Percentiles rank a stretch among this genome's conserved stretches.
Evolutionary conservation across 2,113 vertebrate genomes (phyloP).

Genomic region (Hiodon tergisus): DNA sequence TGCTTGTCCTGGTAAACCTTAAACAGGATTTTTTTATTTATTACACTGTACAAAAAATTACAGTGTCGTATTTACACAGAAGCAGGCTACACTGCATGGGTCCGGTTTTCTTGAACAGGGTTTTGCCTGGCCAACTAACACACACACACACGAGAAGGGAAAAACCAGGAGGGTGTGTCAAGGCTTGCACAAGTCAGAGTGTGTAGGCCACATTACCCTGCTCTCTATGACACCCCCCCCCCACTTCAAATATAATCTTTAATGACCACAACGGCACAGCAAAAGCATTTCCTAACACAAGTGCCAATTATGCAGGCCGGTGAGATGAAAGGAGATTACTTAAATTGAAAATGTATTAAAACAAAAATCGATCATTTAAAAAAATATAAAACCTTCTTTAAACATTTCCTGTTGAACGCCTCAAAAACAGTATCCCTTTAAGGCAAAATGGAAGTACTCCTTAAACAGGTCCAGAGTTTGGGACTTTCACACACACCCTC

Average conservation of each 20-base stretch:
- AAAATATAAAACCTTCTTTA: no score
- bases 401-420: no score
- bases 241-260: not conserved
- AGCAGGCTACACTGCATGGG: not conserved
- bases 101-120: no score
- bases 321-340: no score
- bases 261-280: constrained; percentile 1
- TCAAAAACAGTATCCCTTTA: no score
- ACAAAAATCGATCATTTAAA: no score
- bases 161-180: not conserved
- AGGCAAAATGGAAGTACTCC: no score
- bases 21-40: no score
- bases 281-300: not conserved
- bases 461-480: no score
- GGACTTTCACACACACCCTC: no score
- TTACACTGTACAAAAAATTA: not conserved
- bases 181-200: not conserved
- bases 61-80: not conserved
- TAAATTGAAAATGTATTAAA: no score
- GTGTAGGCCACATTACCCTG: not conserved
- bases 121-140: no score
- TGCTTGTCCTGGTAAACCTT: not conserved
- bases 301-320: not conserved
- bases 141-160: not conserved
- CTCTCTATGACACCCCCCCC: not conserved